phyloP scores from a whole-genome alignment of 2,888 invertebrate genomes.

The Dexiosoma caninum region DNA sequence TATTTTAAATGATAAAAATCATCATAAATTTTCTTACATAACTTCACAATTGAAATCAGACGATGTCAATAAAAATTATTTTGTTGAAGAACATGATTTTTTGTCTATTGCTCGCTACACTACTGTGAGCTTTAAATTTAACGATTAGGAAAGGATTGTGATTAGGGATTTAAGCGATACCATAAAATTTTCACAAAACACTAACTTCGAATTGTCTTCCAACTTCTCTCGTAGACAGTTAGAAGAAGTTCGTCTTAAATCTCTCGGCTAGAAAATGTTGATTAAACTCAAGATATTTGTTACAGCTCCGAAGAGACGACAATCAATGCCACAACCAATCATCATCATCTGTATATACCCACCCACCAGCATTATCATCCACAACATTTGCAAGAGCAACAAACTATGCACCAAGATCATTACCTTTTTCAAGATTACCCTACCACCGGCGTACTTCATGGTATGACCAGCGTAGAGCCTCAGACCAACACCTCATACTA shows the following conservation, averaged over 20 bases:
- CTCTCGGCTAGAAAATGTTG: conserved; percentile 65
- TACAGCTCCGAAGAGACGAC: conserved; percentile 77
- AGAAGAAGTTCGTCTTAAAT: neutral
- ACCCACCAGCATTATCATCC: conserved; percentile 67
- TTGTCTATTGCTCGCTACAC: no score
- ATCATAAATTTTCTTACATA: no score
- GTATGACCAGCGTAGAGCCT: conserved; percentile 61
- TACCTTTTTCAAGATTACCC: conserved; percentile 67
- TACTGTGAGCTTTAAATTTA: no score
- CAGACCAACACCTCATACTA: conserved; percentile 63
- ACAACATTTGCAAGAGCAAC: conserved; percentile 56
- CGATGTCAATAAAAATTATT: no score
- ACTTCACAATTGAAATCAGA: no score
- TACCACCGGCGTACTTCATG: conserved; percentile 62
- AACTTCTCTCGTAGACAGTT: conserved; percentile 15
- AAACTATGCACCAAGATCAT: conserved; percentile 70
- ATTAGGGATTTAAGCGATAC: no score
- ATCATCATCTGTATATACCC: conserved; percentile 64
- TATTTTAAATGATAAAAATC: no score
- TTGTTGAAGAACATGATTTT: no score
- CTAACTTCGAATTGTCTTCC: no score
- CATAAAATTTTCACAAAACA: no score
- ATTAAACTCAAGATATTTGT: conserved; percentile 75
- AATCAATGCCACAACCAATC: conserved; percentile 71
- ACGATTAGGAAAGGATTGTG: no score